These are phyloP conservation scores for Brachypalpus laphriformis DNA, from an alignment of 2,888 invertebrate genomes.

Conservation along the genomic window DNA sequence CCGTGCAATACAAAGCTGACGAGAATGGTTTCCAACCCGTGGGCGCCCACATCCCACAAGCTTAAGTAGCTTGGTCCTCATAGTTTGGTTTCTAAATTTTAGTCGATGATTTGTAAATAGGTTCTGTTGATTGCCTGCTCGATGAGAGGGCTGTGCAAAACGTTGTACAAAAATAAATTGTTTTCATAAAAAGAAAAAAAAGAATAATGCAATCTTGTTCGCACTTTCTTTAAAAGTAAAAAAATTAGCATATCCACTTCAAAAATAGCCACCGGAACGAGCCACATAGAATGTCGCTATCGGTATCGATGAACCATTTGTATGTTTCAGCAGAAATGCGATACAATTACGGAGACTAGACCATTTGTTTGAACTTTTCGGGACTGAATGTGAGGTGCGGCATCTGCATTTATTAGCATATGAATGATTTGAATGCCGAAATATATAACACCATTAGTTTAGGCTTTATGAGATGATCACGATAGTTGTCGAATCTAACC, in stretches of 20 bases:
- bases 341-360: conserved; percentile 1
- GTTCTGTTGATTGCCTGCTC: neutral
- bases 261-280: neutral
- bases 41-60: conserved; percentile 83
- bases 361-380: neutral
- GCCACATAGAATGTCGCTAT: neutral
- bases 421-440: neutral
- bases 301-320: neutral
- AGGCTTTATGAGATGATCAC: conserved; percentile 33
- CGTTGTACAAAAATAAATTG: conserved; percentile 15
- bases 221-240: neutral
- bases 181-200: conserved; percentile 1
- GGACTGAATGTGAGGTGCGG: neutral
- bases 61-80: conserved; percentile 65
- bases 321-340: neutral
- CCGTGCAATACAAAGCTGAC: conserved; percentile 83
- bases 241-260: neutral
- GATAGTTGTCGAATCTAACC: neutral
- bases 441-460: conserved; percentile 16
- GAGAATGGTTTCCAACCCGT: conserved; percentile 83
- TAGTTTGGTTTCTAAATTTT: neutral
- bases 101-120: conserved; percentile 24
- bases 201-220: neutral
- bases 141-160: neutral
- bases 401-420: conserved; percentile 39